These are phyloP conservation scores for Stenopsyche tienmushanensis DNA, from an alignment of 1,140 invertebrate genomes.

Conservation along the genomic window DNA sequence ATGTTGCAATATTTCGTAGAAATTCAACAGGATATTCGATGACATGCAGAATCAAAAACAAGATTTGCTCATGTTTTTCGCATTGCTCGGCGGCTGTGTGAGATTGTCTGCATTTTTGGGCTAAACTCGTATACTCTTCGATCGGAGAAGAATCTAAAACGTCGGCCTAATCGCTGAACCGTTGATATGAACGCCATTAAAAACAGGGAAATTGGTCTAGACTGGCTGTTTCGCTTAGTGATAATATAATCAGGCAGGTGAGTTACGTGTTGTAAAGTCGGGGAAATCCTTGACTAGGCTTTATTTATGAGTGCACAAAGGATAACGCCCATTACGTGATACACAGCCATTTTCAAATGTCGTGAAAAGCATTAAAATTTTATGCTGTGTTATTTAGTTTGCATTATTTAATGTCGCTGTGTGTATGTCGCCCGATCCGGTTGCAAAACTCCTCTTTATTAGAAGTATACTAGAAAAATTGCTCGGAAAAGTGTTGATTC, in stretches of 20 bases:
- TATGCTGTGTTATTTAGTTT: background rate
- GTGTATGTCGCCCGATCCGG: background rate
- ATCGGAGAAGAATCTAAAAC: too few species aligned
- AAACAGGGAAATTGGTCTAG: conserved; percentile 9
- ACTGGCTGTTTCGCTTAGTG: conserved; percentile 1
- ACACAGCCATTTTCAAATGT: background rate
- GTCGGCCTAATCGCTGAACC: too few species aligned
- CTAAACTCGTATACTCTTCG: too few species aligned
- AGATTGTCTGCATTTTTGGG: too few species aligned
- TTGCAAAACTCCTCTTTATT: too few species aligned
- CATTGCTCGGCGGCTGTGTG: too few species aligned
- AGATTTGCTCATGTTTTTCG: too few species aligned
- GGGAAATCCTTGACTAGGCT: conserved; percentile 19
- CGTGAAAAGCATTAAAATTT: conserved; percentile 9
- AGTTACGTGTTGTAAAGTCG: conserved; percentile 3
- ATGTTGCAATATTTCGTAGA: too few species aligned
- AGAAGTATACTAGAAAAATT: too few species aligned
- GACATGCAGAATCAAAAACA: too few species aligned
- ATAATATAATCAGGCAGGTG: conserved; percentile 19
- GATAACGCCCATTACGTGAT: conserved; percentile 18
- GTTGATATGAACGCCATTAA: background rate
- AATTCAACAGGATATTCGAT: too few species aligned
- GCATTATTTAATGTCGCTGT: background rate
- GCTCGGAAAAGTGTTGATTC: too few species aligned
- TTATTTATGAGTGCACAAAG: conserved; percentile 11